Base-by-base conservation (phyloP, 2,888 invertebrate species). In the Embidobia sp. region DNA sequence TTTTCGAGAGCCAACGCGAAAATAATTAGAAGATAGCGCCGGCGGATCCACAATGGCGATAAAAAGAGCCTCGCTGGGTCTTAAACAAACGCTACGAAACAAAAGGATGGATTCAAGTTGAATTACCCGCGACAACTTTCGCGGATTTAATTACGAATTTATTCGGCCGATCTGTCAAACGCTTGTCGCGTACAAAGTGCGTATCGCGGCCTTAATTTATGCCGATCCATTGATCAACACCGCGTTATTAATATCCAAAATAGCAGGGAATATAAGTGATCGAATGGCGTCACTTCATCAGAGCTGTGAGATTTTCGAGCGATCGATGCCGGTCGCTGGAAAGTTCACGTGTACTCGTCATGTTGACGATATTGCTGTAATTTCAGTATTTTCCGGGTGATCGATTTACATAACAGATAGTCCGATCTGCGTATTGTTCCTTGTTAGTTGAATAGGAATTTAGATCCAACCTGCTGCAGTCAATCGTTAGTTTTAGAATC, bases 151-250 rank as follows among this genome's bases (percentile, higher is more conserved):
- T 74, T 66, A 74, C 29, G 19, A 4, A 59, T 46, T 74, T 61
- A 67, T 55, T 40, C 19, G 33, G 16, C n/a, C 63, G 26, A 33
- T 31, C 13, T 49, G 33, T n/a, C 19, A 15, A 66, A 29, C 10
- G 18, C 11, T 37, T 18, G 29, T 37, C 29, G 31, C 22, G 18
- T 33, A 48, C 29, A 48, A 59, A 48, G 55, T 67, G 11, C n/a
- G 53, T 57, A 57, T 49, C 42, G 66, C n/a, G 16, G 16, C 29
- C 46, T 64, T 70, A 63, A 76, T 76, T 64, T 51, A 76, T 76
- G 49, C 55, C 10, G 49, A 27, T 44, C 59, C 64, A 69, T 77
- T 77, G 70, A 70, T 77, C 77, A 72, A 77, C 72, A 48, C 46
- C 18, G 18, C 13, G 26, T 33, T 64, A 76, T 64, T 66, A 67